Evolutionary conservation across 1,140 invertebrate genomes (phyloP).

Genomic region (Drosophila kepulauana): DNA sequence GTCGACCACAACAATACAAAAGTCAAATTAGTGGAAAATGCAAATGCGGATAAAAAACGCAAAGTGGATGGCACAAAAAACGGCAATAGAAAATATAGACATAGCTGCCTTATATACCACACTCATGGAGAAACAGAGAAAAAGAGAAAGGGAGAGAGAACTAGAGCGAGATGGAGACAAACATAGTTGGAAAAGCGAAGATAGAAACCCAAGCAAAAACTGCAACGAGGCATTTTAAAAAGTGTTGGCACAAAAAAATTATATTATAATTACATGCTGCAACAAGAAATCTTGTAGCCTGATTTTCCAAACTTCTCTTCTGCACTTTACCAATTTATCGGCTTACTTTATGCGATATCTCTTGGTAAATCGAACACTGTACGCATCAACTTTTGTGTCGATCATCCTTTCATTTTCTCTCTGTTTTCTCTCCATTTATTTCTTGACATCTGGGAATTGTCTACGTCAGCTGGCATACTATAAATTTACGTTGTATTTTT

Average conservation of each 20-base stretch:
- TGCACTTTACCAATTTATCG: not conserved
- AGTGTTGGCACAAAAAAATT: conserved; percentile 61
- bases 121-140: conserved; percentile 12
- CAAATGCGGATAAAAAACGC: conserved; percentile 64
- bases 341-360: conserved; percentile 50
- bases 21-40: conserved; percentile 84
- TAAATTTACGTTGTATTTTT: conserved; percentile 43
- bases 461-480: not conserved
- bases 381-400: no score
- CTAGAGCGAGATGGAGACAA: conserved; percentile 13
- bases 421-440: no score
- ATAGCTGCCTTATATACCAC: conserved; percentile 65
- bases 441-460: not conserved
- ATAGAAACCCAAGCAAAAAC: conserved; percentile 24
- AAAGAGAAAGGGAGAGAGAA: conserved; percentile 10
- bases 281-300: conserved; percentile 45
- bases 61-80: conserved; percentile 58
- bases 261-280: conserved; percentile 75
- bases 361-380: conserved; percentile 13
- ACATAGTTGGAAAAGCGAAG: conserved; percentile 7
- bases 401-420: no score
- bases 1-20: conserved; percentile 80
- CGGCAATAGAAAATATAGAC: conserved; percentile 81
- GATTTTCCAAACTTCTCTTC: conserved; percentile 39
- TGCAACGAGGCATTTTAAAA: conserved; percentile 40